Evolutionary conservation across 2,113 vertebrate genomes (phyloP).

Genomic region (Numenius arquata): DNA sequence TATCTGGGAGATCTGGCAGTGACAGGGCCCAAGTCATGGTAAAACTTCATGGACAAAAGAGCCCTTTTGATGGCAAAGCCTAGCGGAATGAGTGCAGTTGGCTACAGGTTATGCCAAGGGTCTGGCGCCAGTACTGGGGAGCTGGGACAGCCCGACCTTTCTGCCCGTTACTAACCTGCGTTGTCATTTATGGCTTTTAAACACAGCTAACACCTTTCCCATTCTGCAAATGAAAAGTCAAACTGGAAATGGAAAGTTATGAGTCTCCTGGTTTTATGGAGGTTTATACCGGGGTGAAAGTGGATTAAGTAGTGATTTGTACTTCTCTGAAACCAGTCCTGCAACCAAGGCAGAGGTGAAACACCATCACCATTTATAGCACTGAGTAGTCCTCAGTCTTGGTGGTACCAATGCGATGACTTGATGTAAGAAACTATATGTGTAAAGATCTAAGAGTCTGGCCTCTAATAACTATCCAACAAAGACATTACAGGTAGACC

Average conservation of each 20-base stretch:
- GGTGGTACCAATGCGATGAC: neutral
- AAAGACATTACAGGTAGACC: neutral
- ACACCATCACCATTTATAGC: neutral
- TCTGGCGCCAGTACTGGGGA: fast-evolving
- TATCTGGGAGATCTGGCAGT: neutral
- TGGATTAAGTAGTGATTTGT: neutral
- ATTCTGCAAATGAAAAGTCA: neutral
- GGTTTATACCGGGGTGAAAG: neutral
- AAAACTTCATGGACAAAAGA: neutral
- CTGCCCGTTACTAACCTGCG: fast-evolving
- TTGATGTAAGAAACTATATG: neutral
- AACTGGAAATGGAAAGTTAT: neutral
- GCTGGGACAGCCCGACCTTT: neutral
- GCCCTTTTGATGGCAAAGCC: neutral
- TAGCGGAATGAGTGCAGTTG: fast-evolving
- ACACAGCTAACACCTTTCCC: neutral
- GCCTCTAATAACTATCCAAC: neutral
- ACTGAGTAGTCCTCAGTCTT: neutral
- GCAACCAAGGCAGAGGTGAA: neutral
- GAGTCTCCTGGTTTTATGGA: neutral
- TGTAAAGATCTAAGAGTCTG: neutral
- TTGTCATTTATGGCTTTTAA: fast-evolving
- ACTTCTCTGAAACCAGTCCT: neutral
- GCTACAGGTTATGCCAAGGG: neutral
- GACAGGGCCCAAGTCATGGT: neutral